Conservation (phyloP, 2,888 invertebrate species). For the Andrena trimmerana region DNA sequence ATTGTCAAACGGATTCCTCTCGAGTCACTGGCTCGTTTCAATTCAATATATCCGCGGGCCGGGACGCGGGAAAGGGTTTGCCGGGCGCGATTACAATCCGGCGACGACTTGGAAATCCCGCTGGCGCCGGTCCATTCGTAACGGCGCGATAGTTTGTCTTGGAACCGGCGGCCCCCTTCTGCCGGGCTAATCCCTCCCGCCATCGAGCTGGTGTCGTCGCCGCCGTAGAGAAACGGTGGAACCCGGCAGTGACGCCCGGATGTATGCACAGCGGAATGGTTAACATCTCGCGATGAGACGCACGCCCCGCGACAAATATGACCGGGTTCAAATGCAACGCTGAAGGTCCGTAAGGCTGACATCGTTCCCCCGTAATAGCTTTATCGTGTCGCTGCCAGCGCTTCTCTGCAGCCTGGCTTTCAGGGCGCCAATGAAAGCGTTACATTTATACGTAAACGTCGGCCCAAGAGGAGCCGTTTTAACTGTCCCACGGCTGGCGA, state of each 20-base stretch:
- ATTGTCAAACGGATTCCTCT: slow-evolving; percentile 39
- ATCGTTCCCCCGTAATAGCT: slow-evolving; percentile 37
- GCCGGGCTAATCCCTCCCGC: not conserved
- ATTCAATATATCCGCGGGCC: slow-evolving; percentile 1
- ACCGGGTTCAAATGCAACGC: slow-evolving; percentile 35
- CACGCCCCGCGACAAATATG: slow-evolving; percentile 29
- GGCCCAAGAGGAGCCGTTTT: not conserved
- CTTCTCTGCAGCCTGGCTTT: slow-evolving; percentile 19
- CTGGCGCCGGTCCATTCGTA: not conserved
- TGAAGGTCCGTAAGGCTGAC: slow-evolving; percentile 23
- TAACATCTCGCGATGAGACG: not conserved
- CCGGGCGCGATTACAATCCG: not conserved
- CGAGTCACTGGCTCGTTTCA: not conserved
- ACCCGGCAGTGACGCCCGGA: not conserved
- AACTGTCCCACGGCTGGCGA: not conserved
- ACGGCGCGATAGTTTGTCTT: slow-evolving; percentile 2
- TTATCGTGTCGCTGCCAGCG: slow-evolving; percentile 43
- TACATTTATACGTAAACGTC: slow-evolving; percentile 41
- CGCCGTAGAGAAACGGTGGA: not conserved
- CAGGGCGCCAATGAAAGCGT: slow-evolving; percentile 38
- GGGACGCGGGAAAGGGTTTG: not conserved
- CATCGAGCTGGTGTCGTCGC: not conserved
- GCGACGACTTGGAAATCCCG: not conserved
- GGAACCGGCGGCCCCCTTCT: too few relatives aligned
- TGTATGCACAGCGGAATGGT: slow-evolving; percentile 3